phyloP scores from a whole-genome alignment of 2,113 vertebrate genomes.

The Meleagris gallopavo region DNA sequence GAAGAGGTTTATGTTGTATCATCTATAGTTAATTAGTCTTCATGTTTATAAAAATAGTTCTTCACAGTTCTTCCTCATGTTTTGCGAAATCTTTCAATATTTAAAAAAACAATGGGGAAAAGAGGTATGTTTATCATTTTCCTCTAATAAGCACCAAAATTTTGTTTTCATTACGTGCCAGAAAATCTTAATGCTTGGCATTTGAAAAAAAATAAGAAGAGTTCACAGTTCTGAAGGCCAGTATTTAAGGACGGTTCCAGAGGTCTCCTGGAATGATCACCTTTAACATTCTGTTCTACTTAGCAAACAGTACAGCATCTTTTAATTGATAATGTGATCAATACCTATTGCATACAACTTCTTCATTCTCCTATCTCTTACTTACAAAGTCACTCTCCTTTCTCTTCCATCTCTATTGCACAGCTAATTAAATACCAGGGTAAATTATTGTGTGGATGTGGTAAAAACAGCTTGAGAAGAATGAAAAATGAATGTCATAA shows the following conservation, averaged over 20 bases:
- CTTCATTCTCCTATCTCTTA: neutral
- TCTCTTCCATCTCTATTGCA: neutral
- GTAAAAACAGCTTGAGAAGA: neutral
- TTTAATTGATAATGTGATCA: neutral
- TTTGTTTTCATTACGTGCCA: neutral
- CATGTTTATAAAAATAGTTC: neutral
- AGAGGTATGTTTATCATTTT: neutral
- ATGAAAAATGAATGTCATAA: neutral
- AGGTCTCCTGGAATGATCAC: neutral
- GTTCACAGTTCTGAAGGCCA: neutral
- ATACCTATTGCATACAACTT: neutral
- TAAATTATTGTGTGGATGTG: neutral
- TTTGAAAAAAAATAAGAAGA: neutral
- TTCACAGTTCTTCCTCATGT: neutral
- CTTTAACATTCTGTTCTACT: neutral
- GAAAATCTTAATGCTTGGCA: neutral
- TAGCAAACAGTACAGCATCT: neutral
- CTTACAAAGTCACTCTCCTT: neutral
- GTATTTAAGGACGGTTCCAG: neutral
- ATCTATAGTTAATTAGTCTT: neutral
- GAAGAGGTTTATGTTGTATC: neutral
- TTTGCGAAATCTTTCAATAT: neutral
- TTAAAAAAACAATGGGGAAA: neutral
- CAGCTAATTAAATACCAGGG: neutral
- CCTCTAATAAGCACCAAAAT: neutral